Conservation (phyloP, 2,113 vertebrate genomes). For the Pyrgilauda ruficollis region DNA sequence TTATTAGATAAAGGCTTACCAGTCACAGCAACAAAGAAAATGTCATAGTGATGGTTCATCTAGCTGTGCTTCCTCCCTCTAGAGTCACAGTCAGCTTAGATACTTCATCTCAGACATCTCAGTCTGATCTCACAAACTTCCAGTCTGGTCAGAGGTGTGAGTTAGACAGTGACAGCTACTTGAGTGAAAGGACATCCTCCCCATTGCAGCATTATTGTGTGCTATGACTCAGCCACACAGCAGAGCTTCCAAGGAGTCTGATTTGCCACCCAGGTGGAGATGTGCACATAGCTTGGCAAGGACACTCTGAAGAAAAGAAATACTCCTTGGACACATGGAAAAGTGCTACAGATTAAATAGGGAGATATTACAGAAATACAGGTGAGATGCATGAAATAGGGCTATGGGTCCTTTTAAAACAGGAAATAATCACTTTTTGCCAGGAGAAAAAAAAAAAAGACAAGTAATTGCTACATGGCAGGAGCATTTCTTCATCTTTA, state of each 20-base stretch:
- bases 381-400: neutral
- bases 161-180: neutral
- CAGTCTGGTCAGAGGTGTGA: neutral
- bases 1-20: neutral
- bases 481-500: neutral
- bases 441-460: neutral
- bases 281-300: neutral
- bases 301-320: neutral
- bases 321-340: neutral
- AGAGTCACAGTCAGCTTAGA: neutral
- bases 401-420: neutral
- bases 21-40: neutral
- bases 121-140: neutral
- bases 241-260: neutral
- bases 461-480: neutral
- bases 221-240: neutral
- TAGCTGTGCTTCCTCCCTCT: neutral
- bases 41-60: neutral
- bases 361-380: neutral
- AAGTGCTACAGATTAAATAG: neutral
- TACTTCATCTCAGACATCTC: neutral
- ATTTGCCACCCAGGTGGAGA: neutral
- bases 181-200: neutral
- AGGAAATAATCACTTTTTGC: neutral
- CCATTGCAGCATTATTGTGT: neutral